These are phyloP conservation scores for Bufo bufo DNA, from an alignment of 2,113 vertebrate genomes.

Conservation along the genomic window DNA sequence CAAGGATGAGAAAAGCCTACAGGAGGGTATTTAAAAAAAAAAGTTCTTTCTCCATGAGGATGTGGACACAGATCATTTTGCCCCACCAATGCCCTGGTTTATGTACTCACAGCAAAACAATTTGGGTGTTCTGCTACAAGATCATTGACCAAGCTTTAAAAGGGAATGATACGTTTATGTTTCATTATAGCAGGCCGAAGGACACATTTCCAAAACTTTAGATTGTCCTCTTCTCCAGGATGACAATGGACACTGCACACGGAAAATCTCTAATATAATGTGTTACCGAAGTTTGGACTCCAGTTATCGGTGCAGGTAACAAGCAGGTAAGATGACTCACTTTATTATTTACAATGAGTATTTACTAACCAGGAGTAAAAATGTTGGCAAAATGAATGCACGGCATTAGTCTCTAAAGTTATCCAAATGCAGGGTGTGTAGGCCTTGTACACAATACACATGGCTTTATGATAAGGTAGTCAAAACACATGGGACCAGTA, in stretches of 20 bases:
- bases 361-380: not conserved
- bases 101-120: no score
- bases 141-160: no score
- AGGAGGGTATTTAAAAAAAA: not conserved
- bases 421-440: not conserved
- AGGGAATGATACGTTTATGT: no score
- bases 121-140: no score
- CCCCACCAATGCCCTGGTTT: no score
- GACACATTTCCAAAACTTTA: no score
- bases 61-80: not conserved
- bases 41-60: not conserved
- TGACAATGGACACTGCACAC: no score
- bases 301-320: not conserved
- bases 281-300: not conserved
- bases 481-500: not conserved
- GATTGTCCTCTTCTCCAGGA: no score
- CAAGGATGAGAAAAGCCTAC: no score
- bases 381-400: not conserved
- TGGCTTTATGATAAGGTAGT: not conserved
- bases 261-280: no score
- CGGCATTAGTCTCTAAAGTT: not conserved
- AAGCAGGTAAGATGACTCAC: not conserved
- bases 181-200: no score
- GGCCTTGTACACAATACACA: not conserved
- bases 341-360: not conserved